A percentile compares a stretch with the other conserved stretches of the same genome.
Evolutionary conservation across 23 tunicate species (phyloP).

Genomic region (Trididemnum clinides): DNA sequence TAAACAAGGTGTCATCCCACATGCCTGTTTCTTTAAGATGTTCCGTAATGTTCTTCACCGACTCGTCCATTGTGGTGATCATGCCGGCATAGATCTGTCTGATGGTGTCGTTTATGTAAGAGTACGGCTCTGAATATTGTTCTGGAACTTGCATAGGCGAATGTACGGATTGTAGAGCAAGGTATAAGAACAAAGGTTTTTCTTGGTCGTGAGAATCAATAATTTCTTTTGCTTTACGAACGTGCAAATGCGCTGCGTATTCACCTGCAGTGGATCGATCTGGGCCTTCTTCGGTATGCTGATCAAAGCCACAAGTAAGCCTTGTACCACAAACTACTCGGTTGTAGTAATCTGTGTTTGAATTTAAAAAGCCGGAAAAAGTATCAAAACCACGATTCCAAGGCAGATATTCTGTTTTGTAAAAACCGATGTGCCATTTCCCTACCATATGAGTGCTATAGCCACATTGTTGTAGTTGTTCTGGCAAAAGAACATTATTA

Average conservation of each 20-base stretch:
- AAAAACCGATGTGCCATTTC: no score
- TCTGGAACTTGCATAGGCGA: slow-evolving; percentile 71
- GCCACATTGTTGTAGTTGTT: no score
- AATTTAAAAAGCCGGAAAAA: slow-evolving; percentile 4
- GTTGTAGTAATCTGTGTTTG: neutral
- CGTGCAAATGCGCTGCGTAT: slow-evolving; percentile 39
- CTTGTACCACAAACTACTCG: neutral
- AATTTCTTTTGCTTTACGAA: slow-evolving; percentile 20
- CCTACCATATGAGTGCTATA: no score
- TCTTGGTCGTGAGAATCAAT: slow-evolving; percentile 29
- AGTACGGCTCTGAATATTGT: slow-evolving; percentile 40
- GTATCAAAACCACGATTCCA: slow-evolving; percentile 60
- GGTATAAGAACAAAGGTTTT: slow-evolving; percentile 69
- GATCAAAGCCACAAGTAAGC: slow-evolving; percentile 21
- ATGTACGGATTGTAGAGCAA: slow-evolving; percentile 80
- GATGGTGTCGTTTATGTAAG: slow-evolving; percentile 40
- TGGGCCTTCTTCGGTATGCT: slow-evolving; percentile 22
- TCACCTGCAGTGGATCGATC: slow-evolving; percentile 23
- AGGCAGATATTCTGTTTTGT: slow-evolving; percentile 33
- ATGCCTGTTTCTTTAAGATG: slow-evolving; percentile 30
- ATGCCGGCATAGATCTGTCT: slow-evolving; percentile 54
- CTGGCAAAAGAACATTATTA: no score
- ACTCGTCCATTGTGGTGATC: slow-evolving; percentile 57
- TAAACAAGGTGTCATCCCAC: slow-evolving; percentile 57
- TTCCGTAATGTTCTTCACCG: slow-evolving; percentile 30